Evolutionary conservation across 2,113 vertebrate genomes (phyloP), one percentile per base, ranked within the genome.

Genomic region (Myiagra hebetior): DNA sequence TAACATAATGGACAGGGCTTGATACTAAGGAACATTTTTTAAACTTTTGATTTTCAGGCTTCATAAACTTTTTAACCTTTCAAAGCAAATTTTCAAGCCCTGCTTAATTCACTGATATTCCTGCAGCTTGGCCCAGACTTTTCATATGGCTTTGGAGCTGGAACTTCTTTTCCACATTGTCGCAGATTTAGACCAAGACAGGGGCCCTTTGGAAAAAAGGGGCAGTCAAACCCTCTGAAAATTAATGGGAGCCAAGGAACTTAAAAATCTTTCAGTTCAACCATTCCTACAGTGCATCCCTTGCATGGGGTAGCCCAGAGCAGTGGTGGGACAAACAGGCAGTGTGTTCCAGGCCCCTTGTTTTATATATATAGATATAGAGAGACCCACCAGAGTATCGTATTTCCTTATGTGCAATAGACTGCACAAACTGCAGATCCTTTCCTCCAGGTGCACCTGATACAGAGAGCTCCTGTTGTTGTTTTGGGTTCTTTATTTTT

Each of bases 401-500:
- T 52, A 28, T 87, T 92, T 95, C 68, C 41, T 64, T 22, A 28
- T 8, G 72, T 21, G 56, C 37, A 65, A 15, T 33, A 44, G 57
- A 37, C 31, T 76, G 75, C 55, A 65, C 0, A 4, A 72, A 39
- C 41, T 49, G 16, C 65, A 94, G 46, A 17, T 83, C 47, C 67
- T 83, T 95, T 79, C 31, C 72, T 89, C 78, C 70, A 90, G 85
- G 56, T 87, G 85, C 41, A 69, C 41, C 35, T 53, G 79, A 77
- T 37, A 75, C 47, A 56, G 76, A 90, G 56, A 77, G 60, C 75
- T 91, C 57, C 79, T 81, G 63, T 83, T 76, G 57, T 88, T 87
- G 81, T 83, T 94, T 90, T 46, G 64, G 44, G 69, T 80, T 88
- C 62, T 93, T 95, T 95, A 89, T 92, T 92, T 95, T 90, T 83